These are phyloP conservation scores for Hirtodrosophila duncani DNA, from an alignment of 2,888 invertebrate species.

Conservation along the genomic window DNA sequence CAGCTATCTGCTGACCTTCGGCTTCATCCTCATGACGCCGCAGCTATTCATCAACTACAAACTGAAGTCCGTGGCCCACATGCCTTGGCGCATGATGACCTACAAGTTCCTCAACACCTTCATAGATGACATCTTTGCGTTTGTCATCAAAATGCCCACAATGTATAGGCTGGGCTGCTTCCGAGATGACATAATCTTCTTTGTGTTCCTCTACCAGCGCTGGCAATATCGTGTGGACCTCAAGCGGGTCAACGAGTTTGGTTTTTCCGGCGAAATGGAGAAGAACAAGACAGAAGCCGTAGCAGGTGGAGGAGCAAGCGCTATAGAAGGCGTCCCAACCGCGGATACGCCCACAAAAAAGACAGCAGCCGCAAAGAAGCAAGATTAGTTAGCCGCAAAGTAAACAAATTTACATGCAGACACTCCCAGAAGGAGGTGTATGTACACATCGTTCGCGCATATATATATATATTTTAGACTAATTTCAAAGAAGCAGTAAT, in stretches of 20 bases:
- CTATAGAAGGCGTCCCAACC: slow-evolving; percentile 10
- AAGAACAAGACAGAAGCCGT: too few relatives aligned
- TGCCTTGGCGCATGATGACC: slow-evolving; percentile 99
- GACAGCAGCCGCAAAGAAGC: slow-evolving; percentile 74
- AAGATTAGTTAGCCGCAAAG: slow-evolving; percentile 63
- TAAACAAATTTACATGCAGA: not conserved
- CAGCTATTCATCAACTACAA: slow-evolving; percentile 99
- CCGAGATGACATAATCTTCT: slow-evolving; percentile 99
- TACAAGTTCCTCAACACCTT: slow-evolving; percentile 99
- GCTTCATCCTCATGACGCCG: slow-evolving; percentile 99
- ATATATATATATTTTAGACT: slow-evolving; percentile 20
- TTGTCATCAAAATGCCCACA: slow-evolving; percentile 99
- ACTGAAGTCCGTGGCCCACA: slow-evolving; percentile 98
- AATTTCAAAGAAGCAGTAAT: too few relatives aligned
- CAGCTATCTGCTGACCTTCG: slow-evolving; percentile 98
- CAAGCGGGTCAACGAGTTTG: slow-evolving; percentile 97
- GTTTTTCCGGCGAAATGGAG: slow-evolving; percentile 94
- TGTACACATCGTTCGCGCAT: slow-evolving; percentile 17
- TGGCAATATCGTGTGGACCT: slow-evolving; percentile 99
- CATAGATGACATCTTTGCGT: slow-evolving; percentile 99
- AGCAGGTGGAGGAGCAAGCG: too few relatives aligned
- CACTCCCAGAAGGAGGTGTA: slow-evolving; percentile 1
- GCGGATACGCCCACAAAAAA: slow-evolving; percentile 54
- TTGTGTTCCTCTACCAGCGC: slow-evolving; percentile 98
- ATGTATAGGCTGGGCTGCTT: slow-evolving; percentile 99